Evolutionary conservation across 2,888 invertebrate species (phyloP), one percentile per base, ranked within the genome.

Genomic region (Syritta pipiens): DNA sequence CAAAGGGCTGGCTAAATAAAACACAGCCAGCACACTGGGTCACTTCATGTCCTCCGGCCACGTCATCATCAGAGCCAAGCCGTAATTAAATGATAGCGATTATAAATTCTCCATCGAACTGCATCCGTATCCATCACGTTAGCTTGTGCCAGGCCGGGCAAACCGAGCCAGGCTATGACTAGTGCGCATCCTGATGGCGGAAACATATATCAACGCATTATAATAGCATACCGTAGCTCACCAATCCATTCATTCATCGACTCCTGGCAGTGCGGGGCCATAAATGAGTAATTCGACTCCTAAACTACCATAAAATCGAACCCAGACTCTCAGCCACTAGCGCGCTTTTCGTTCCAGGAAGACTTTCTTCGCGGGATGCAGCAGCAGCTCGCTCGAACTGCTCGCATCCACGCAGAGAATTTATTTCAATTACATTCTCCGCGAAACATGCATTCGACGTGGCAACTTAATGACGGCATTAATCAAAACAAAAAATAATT

Each of bases 401-500:
- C 60, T 37, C 32, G 28, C 55, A 62, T 53, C 63, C 51, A 59
- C 42, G 20, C 20, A 32, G 60, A 55, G 77, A 72, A 72, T 79
- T 72, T 79, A 79, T 72, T 79, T 79, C 72, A 79, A 79, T 72
- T 79, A 79, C 72, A 67, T 67, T 72, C 72, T 28, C 72, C 22
- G 44, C 14, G 67, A 17, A 72, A 79, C 79, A 79, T 79, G 74
- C 67, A 79, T 74, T 74, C 74, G 79, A 79, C 53, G 79, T 79
- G 79, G 79, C 79, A 79, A 57, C 79, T 68, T 79, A 79, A 79
- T 79, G 79, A 68, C 22, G 74, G 79, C 79, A 79, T 79, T 79
- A 79, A 79, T 79, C 79, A 79, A 74, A 79, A 68, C 79, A 79
- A 74, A 79, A 79, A 67, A 74, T 79, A 74, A 79, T 79, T 79